These are phyloP conservation scores for Gymnocypris eckloni DNA, from an alignment of 2,797 vertebrate species.

Conservation along the genomic window DNA sequence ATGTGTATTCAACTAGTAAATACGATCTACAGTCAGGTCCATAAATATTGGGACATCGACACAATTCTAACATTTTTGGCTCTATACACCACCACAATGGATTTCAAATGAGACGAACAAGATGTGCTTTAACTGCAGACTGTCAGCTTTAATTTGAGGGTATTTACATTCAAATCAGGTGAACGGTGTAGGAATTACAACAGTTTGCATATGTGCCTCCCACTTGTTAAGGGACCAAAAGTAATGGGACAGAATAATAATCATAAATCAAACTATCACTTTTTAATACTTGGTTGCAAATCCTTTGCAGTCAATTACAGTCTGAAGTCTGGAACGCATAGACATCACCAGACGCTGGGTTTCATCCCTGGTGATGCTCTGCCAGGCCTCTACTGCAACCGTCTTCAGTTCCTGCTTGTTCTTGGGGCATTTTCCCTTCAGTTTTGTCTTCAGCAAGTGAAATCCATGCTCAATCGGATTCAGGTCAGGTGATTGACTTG, in stretches of 20 bases:
- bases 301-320: conserved; percentile 37
- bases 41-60: too few species aligned
- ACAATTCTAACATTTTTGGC: too few species aligned
- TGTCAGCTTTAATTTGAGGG: not conserved
- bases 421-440: too few species aligned
- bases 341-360: not conserved
- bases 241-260: conserved; percentile 14
- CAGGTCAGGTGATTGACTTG: too few species aligned
- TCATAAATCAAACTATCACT: conserved; percentile 17
- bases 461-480: too few species aligned
- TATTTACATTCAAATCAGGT: not conserved
- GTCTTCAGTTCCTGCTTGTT: too few species aligned
- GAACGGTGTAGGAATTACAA: conserved; percentile 4
- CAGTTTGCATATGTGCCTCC: conserved; percentile 8
- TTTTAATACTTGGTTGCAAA: conserved; percentile 34
- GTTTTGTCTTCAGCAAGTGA: too few species aligned
- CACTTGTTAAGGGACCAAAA: conserved; percentile 50
- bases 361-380: not conserved
- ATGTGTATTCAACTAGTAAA: too few species aligned
- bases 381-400: too few species aligned
- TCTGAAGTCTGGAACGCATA: conserved; percentile 7
- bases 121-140: not conserved
- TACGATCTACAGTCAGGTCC: too few species aligned
- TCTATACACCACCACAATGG: too few species aligned
- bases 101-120: too few species aligned